These are phyloP conservation scores for Nerophis lumbriciformis DNA, from an alignment of 2,113 vertebrate species.

Conservation along the genomic window DNA sequence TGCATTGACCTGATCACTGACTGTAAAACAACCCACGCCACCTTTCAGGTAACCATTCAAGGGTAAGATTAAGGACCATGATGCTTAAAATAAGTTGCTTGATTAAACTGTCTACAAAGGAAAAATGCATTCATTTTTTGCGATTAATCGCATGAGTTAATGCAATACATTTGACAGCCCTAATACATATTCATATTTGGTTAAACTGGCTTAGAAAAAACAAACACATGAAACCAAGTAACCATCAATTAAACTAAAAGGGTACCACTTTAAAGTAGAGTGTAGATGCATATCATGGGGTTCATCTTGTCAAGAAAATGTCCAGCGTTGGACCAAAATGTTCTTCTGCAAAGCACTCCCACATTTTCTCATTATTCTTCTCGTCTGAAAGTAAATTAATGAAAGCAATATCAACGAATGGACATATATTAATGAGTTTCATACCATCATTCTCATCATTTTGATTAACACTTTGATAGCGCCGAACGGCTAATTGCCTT, in stretches of 20 bases:
- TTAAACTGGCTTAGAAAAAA: slow-evolving; percentile 24
- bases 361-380: slow-evolving; percentile 45
- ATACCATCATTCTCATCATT: slow-evolving; percentile 52
- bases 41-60: too few species aligned
- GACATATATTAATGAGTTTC: slow-evolving; percentile 52
- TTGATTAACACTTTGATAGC: slow-evolving; percentile 59
- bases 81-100: too few species aligned
- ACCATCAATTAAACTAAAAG: slow-evolving; percentile 47
- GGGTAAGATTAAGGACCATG: too few species aligned
- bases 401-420: slow-evolving; percentile 51
- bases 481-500: slow-evolving; percentile 65
- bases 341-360: slow-evolving; percentile 32
- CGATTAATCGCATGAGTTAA: too few species aligned
- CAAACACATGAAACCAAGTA: slow-evolving; percentile 16
- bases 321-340: slow-evolving; percentile 48
- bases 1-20: too few species aligned
- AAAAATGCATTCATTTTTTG: too few species aligned
- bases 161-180: too few species aligned
- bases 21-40: too few species aligned
- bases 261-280: slow-evolving; percentile 26
- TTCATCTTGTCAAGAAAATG: slow-evolving; percentile 50
- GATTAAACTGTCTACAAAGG: too few species aligned
- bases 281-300: slow-evolving; percentile 38
- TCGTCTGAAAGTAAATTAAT: slow-evolving; percentile 40
- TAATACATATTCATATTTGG: slow-evolving; percentile 38